Base-by-base conservation (phyloP, 2,797 vertebrate species). In the Paguma larvata region DNA sequence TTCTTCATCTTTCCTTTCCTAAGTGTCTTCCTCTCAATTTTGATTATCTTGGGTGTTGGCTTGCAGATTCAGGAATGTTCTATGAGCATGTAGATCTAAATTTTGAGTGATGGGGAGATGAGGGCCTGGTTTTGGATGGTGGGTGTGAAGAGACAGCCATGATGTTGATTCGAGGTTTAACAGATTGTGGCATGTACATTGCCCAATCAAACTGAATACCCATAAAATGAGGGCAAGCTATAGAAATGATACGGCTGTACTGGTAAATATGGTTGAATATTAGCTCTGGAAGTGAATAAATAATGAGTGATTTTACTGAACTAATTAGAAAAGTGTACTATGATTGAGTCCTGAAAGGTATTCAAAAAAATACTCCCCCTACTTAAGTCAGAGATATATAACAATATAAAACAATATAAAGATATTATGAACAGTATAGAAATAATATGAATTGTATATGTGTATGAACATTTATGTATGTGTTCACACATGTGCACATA, bases 341-440 rank as follows among this genome's bases (percentile, higher is more conserved):
- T 80, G 15, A 93, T 59, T 14, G 7, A 93, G 6, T 10, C 56
- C 70, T 23, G 46, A 84, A 94, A 85, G 23, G 30, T 63, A 65
- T 44, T 77, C 72, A 44, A 79, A 91, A 88, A 79, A 38, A 63
- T 80, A 72, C 2, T 18, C 21, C n/a, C 3, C 48, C 5, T 0
- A 38, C 30, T 6, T 21, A 80, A 79, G 30, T 93, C 41, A 79
- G 23, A 94, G 5, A 62, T 84, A 48, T 84, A 85, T 32, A 83
- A 78, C 51, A 90, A 41, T 73, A 34, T 63, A 94, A 95, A 86
- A 46, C 4, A 63, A 41, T 79, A 89, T 44, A 59, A 89, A 44
- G 56, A n/a, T 91, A 30, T 65, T 92, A 87, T 92, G 25, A 86
- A 89, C 23, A 65, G 51, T 95, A 25, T 65, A 85, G 84, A 96